These are phyloP conservation scores for Drosophila ananassae DNA, from an alignment of 1,140 invertebrate species.

Conservation along the genomic window DNA sequence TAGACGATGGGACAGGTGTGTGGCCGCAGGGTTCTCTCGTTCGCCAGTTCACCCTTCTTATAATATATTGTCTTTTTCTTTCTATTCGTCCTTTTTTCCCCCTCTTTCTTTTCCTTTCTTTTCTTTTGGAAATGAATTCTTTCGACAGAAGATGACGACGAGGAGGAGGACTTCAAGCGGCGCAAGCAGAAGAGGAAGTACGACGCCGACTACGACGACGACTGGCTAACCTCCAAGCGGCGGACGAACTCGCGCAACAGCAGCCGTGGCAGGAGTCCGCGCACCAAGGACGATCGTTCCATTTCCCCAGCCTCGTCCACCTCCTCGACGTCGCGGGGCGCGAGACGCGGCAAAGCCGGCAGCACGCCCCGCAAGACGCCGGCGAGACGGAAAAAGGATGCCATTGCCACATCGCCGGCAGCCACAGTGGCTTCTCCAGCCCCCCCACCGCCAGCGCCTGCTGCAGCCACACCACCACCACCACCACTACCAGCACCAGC, in stretches of 20 bases:
- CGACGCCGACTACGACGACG: slow-evolving; percentile 82
- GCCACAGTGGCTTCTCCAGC: not conserved
- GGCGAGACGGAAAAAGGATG: slow-evolving; percentile 69
- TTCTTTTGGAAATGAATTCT: slow-evolving; percentile 13
- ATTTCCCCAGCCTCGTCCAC: slow-evolving; percentile 78
- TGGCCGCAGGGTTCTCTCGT: slow-evolving; percentile 17
- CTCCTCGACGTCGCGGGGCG: slow-evolving; percentile 66
- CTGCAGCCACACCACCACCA: slow-evolving; percentile 1
- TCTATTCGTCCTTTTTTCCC: slow-evolving; percentile 7
- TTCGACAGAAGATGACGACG: slow-evolving; percentile 69
- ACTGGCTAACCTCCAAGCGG: slow-evolving; percentile 71
- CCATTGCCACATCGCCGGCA: not conserved
- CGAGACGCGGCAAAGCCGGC: slow-evolving; percentile 45
- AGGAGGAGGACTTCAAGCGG: slow-evolving; percentile 79
- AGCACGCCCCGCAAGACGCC: slow-evolving; percentile 75
- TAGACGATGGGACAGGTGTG: slow-evolving; percentile 81
- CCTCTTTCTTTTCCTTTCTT: not conserved
- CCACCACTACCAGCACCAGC: slow-evolving; percentile 6
- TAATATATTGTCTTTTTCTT: slow-evolving; percentile 2
- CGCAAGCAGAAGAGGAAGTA: slow-evolving; percentile 74
- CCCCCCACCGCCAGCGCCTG: slow-evolving; percentile 13
- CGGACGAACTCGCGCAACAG: slow-evolving; percentile 65
- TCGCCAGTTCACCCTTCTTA: not conserved
- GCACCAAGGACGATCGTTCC: slow-evolving; percentile 76
- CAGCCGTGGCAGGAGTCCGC: slow-evolving; percentile 70